Conservation (phyloP, 2,888 invertebrate species). For the Eupeodes latifasciatus region DNA sequence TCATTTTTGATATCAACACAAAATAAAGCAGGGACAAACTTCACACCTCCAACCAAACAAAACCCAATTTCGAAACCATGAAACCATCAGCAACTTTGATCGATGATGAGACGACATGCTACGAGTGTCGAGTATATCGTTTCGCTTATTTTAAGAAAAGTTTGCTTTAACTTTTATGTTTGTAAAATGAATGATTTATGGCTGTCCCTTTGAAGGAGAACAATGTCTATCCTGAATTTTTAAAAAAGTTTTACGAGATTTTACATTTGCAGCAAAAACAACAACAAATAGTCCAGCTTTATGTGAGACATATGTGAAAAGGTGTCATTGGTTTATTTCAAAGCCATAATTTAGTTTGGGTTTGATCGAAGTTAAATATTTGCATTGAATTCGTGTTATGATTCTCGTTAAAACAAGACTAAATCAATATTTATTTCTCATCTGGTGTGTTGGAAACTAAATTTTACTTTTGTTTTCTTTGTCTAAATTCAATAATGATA, state of each 20-base stretch:
- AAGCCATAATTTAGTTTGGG: background rate
- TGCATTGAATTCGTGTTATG: background rate
- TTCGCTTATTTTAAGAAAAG: background rate
- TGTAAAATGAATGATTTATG: slow-evolving; percentile 64
- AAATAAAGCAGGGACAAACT: background rate
- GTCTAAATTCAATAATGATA: too few relatives aligned
- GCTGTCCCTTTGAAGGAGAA: slow-evolving; percentile 36
- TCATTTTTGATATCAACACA: slow-evolving; percentile 38
- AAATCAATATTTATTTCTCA: too few relatives aligned
- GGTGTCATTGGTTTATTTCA: background rate
- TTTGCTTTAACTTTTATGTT: slow-evolving; percentile 39
- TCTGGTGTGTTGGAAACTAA: too few relatives aligned
- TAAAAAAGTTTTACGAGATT: background rate
- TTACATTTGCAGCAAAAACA: background rate
- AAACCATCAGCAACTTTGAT: slow-evolving; percentile 54
- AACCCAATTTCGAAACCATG: slow-evolving; percentile 39
- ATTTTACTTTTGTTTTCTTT: too few relatives aligned
- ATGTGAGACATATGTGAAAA: background rate
- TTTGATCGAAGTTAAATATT: background rate
- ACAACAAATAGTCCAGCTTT: background rate
- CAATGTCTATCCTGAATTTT: slow-evolving; percentile 21
- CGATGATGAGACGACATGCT: slow-evolving; percentile 61
- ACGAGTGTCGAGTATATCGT: background rate
- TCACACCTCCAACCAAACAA: background rate
- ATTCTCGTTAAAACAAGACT: too few relatives aligned